A percentile compares a stretch with the other conserved stretches of the same genome.
These are phyloP conservation scores for Trichomycterus rosablanca DNA, from an alignment of 2,113 vertebrate genomes.

Conservation along the genomic window DNA sequence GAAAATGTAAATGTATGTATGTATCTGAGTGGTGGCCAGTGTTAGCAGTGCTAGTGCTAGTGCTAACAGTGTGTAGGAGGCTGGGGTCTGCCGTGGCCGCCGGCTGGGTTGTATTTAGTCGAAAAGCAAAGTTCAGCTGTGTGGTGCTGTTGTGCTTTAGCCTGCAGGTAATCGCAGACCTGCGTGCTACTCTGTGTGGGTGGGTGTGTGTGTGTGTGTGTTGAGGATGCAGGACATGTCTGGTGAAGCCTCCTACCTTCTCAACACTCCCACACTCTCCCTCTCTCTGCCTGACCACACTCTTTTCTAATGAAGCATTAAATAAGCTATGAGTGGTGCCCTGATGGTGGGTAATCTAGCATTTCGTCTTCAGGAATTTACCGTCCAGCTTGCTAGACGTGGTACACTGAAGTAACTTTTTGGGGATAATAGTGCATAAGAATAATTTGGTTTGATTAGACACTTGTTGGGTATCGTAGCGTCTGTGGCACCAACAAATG, in stretches of 20 bases:
- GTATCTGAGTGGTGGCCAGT: slow-evolving; percentile 7
- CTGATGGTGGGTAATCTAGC: slow-evolving; percentile 52
- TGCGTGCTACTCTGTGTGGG: slow-evolving; percentile 25
- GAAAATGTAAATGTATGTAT: too few relatives aligned
- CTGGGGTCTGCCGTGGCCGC: slow-evolving; percentile 38
- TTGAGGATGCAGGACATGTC: slow-evolving; percentile 39
- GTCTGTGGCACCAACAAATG: not conserved
- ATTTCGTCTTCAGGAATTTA: slow-evolving; percentile 40
- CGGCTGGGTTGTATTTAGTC: slow-evolving; percentile 47
- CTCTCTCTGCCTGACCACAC: slow-evolving; percentile 47
- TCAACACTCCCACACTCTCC: slow-evolving; percentile 27
- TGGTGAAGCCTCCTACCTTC: slow-evolving; percentile 36
- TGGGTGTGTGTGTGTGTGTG: slow-evolving; percentile 28
- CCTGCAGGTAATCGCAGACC: slow-evolving; percentile 37
- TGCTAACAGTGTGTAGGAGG: slow-evolving; percentile 46
- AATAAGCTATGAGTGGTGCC: slow-evolving; percentile 47
- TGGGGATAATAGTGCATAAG: not conserved
- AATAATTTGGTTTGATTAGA: not conserved
- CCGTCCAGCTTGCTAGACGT: slow-evolving; percentile 8
- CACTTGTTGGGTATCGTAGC: not conserved
- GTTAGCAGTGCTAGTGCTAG: too few relatives aligned
- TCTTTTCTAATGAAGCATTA: slow-evolving; percentile 51
- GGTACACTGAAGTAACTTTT: slow-evolving; percentile 14
- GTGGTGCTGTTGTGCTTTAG: slow-evolving; percentile 43
- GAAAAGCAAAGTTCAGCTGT: slow-evolving; percentile 34